Percentiles rank a stretch among this genome's conserved stretches.
Conservation (phyloP, 1,140 invertebrate genomes). For the Andricus grossulariae region DNA sequence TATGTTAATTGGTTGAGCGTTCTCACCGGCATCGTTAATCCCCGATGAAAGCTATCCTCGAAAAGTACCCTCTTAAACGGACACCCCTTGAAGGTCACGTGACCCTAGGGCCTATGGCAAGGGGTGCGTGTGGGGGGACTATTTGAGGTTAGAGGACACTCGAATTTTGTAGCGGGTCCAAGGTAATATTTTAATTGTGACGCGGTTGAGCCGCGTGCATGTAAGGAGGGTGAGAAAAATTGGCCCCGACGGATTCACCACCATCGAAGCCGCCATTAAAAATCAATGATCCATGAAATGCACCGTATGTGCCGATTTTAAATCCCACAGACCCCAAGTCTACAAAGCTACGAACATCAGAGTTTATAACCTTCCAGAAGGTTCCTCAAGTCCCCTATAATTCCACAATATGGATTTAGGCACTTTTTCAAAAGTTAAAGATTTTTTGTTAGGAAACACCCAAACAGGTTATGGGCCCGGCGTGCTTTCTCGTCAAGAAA, state of each 20-base stretch:
- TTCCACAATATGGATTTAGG: no score
- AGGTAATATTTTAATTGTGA: slow-evolving; percentile 53
- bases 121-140: slow-evolving; percentile 25
- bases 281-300: slow-evolving; percentile 54
- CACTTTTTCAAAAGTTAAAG: slow-evolving; percentile 30
- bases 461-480: slow-evolving; percentile 15
- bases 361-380: no score
- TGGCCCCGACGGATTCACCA: background rate
- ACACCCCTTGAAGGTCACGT: slow-evolving; percentile 43
- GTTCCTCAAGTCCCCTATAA: no score
- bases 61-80: slow-evolving; percentile 41
- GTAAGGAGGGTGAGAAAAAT: slow-evolving; percentile 35
- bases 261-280: slow-evolving; percentile 42
- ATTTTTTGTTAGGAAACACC: background rate
- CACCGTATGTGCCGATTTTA: slow-evolving; percentile 47
- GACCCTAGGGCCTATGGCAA: slow-evolving; percentile 7
- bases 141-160: slow-evolving; percentile 44
- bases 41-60: slow-evolving; percentile 28
- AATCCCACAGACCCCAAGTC: background rate
- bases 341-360: slow-evolving; percentile 26
- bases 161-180: slow-evolving; percentile 46
- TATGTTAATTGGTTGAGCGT: slow-evolving; percentile 50
- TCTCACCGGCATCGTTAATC: slow-evolving; percentile 46
- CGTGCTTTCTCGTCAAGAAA: no score
- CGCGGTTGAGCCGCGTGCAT: slow-evolving; percentile 33